Evolutionary conservation across 30 jellyfish, hydroid and myxozoan genomes (phyloP), one percentile per base, ranked within the genome.

Genomic region (Aurelia sp.): DNA sequence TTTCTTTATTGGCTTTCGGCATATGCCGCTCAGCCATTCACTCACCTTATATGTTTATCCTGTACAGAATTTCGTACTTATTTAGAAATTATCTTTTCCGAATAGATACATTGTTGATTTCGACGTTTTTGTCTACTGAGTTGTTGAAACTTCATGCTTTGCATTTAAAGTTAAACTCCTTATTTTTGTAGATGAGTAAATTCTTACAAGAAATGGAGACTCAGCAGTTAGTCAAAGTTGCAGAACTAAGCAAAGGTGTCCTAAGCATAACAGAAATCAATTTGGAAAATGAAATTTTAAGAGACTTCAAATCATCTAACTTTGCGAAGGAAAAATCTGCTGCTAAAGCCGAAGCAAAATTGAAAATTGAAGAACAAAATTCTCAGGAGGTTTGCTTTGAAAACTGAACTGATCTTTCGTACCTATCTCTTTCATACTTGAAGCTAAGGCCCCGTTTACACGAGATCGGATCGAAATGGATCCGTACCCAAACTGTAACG

Each of bases 211-310:
- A 81, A 60, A 87, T 93, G 97, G 93, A 87, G 62, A 47, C 67
- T 15, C 30, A 51, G 44, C 87, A 90, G 17, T 33, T 87, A 13
- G 74, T 93, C 11, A 73, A 93, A 68, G 83, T 88, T 16, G 75
- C 58, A 19, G 96, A 93, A 67, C 40, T 93, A 22, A 71, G 96
- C 73, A 93, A 88, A 87, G 98, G 98, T 23, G 97, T 93, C 37
- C 92, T 88, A 15, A 81, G 97, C 73, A 68, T 93, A 18, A 63
- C 91, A n/a, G 84, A 23, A 1, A 86, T 93, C 80, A 64, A 61
- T 37, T 60, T 64, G 23, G 90, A 82, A 4, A 73, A 87, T 61
- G 96, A 93, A 44, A 71, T 86, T 71, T 23, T 83, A 13, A 59
- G 86, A 79, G 77, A 59, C 18, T 83, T 71, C 76, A 82, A 73